Percentiles rank a stretch among this genome's conserved stretches.
Conservation (phyloP, 2,113 vertebrate species). For the Edolisoma coerulescens region DNA sequence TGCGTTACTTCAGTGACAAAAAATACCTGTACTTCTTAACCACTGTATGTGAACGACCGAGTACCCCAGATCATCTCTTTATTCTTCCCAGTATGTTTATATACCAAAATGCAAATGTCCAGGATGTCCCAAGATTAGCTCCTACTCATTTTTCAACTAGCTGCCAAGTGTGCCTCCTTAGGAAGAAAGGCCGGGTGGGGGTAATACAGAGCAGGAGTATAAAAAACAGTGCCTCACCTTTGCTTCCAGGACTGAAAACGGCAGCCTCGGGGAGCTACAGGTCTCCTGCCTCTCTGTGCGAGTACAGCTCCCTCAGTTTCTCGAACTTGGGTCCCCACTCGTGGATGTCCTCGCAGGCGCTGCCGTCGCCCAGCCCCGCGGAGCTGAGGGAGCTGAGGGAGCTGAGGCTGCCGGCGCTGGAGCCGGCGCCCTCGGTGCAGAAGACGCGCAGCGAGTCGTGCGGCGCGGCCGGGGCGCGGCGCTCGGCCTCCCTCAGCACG, state of each 20-base stretch:
- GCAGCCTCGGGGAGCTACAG: slow-evolving; percentile 2
- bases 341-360: slow-evolving; percentile 67
- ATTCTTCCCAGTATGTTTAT: background rate
- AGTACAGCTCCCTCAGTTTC: slow-evolving; percentile 76
- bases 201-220: background rate
- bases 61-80: background rate
- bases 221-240: background rate
- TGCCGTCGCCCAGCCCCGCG: slow-evolving; percentile 62
- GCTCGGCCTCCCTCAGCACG: slow-evolving; percentile 72
- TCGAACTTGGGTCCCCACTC: slow-evolving; percentile 86
- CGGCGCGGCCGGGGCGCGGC: slow-evolving; percentile 66
- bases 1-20: background rate
- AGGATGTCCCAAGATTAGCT: background rate
- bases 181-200: accelerated
- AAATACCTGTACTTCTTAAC: background rate
- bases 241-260: background rate
- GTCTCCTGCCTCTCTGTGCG: slow-evolving; percentile 61
- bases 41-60: background rate
- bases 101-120: background rate
- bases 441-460: slow-evolving; percentile 81
- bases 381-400: slow-evolving; percentile 79
- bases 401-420: slow-evolving; percentile 78
- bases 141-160: background rate
- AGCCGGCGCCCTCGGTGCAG: slow-evolving; percentile 80
- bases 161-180: background rate